Evolutionary conservation across 2,113 vertebrate species (phyloP).

Genomic region (Noturus placidus): DNA sequence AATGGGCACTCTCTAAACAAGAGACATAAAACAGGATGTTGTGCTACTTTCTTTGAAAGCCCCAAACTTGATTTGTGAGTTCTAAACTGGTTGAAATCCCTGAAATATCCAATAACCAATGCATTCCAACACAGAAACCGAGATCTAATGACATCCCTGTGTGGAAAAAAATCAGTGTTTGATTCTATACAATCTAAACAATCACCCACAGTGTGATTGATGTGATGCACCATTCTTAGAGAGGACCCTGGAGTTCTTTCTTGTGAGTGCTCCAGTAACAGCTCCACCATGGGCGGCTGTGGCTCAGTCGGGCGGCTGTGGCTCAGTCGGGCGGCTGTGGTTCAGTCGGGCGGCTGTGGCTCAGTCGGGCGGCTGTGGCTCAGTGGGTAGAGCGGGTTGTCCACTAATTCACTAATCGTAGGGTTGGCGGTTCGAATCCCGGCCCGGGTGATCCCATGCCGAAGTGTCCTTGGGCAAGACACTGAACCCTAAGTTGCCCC

Average conservation of each 20-base stretch:
- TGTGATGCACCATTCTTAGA: not conserved
- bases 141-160: not conserved
- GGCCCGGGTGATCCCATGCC: no score
- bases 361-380: no score
- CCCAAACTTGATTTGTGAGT: slow-evolving; percentile 1
- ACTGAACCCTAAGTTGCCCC: no score
- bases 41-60: not conserved
- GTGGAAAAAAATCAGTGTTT: not conserved
- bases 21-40: not conserved
- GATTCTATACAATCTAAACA: not conserved
- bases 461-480: no score
- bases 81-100: not conserved
- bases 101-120: not conserved
- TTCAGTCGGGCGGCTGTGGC: no score
- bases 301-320: no score
- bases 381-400: no score
- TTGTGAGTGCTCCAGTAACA: not conserved
- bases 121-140: not conserved
- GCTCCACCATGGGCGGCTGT: no score
- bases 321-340: no score
- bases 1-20: not conserved
- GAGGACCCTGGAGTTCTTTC: not conserved
- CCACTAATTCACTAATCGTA: no score
- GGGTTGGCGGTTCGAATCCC: no score
- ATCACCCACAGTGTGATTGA: not conserved